phyloP scores from a whole-genome alignment of 1,140 invertebrate species.

The Augochlora pura region DNA sequence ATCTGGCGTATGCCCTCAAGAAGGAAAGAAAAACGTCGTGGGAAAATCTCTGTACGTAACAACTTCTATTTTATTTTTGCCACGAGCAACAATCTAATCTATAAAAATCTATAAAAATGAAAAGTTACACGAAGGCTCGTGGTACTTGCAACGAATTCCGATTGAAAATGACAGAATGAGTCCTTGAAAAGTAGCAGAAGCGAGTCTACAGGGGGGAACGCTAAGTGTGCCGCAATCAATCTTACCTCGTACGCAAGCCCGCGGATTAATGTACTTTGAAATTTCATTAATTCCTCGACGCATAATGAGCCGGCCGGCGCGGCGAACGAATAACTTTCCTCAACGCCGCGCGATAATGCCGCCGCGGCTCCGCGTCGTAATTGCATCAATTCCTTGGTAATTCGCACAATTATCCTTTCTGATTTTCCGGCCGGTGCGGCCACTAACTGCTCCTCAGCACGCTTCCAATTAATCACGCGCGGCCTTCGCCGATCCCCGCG shows the following conservation, averaged over 20 bases:
- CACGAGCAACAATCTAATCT: too few relatives aligned
- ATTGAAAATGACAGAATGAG: slow-evolving; percentile 20
- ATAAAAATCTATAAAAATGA: too few relatives aligned
- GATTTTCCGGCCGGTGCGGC: slow-evolving; percentile 50
- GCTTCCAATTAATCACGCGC: slow-evolving; percentile 55
- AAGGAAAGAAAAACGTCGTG: too few relatives aligned
- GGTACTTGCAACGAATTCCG: background rate
- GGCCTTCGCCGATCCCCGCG: slow-evolving; percentile 28
- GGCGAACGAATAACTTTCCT: slow-evolving; percentile 61
- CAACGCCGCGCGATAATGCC: slow-evolving; percentile 55
- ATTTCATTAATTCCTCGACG: slow-evolving; percentile 61
- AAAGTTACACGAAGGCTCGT: too few relatives aligned
- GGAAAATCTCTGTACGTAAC: too few relatives aligned
- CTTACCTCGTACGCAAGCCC: slow-evolving; percentile 43
- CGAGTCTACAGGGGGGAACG: slow-evolving; percentile 1
- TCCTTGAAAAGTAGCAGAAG: slow-evolving; percentile 11
- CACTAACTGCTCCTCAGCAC: slow-evolving; percentile 51
- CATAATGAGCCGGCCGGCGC: slow-evolving; percentile 52
- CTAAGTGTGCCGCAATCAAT: slow-evolving; percentile 56
- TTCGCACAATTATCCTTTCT: slow-evolving; percentile 64
- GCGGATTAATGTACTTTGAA: slow-evolving; percentile 58
- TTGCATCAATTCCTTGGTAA: slow-evolving; percentile 62
- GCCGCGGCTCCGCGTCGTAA: slow-evolving; percentile 52
- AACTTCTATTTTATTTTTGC: too few relatives aligned
- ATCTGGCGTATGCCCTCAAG: too few relatives aligned